Percentiles rank a stretch among this genome's conserved stretches.
Conservation (phyloP, 1,140 invertebrate genomes). For the Diabrotica undecimpunctata region DNA sequence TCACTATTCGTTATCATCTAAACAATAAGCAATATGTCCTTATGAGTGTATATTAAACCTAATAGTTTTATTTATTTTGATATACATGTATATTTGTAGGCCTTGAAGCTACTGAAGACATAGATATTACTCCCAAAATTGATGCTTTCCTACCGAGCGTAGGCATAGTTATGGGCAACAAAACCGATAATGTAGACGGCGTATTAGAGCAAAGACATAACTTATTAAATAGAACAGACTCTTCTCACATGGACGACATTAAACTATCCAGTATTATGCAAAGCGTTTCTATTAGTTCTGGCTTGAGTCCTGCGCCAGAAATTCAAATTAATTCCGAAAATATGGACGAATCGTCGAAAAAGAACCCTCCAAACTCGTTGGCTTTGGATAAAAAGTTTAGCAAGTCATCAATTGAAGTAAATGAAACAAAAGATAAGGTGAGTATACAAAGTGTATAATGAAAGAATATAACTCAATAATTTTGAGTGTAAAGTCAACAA, state of each 20-base stretch:
- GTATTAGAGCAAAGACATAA: conserved; percentile 48
- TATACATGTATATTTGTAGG: conserved; percentile 11
- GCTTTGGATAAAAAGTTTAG: conserved; percentile 59
- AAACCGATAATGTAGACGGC: conserved; percentile 28
- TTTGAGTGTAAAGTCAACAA: too few relatives aligned
- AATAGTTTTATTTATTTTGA: too few relatives aligned
- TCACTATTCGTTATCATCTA: too few relatives aligned
- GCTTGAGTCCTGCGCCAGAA: conserved; percentile 57
- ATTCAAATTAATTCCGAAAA: conserved; percentile 55
- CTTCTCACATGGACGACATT: conserved; percentile 49
- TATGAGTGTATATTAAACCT: too few relatives aligned
- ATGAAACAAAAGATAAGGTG: conserved; percentile 34
- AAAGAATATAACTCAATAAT: too few relatives aligned
- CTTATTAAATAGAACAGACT: conserved; percentile 41
- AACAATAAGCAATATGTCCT: too few relatives aligned
- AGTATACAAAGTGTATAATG: background rate
- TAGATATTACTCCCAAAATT: conserved; percentile 10
- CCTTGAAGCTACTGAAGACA: conserved; percentile 38
- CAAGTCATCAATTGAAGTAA: conserved; percentile 66
- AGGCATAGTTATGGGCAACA: conserved; percentile 60
- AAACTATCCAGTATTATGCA: conserved; percentile 54
- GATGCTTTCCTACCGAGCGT: conserved; percentile 60
- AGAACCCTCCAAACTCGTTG: conserved; percentile 52
- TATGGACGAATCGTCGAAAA: conserved; percentile 41
- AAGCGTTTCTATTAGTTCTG: conserved; percentile 50